These are phyloP conservation scores for Nomada flava DNA, from an alignment of 2,888 invertebrate species.

Conservation along the genomic window DNA sequence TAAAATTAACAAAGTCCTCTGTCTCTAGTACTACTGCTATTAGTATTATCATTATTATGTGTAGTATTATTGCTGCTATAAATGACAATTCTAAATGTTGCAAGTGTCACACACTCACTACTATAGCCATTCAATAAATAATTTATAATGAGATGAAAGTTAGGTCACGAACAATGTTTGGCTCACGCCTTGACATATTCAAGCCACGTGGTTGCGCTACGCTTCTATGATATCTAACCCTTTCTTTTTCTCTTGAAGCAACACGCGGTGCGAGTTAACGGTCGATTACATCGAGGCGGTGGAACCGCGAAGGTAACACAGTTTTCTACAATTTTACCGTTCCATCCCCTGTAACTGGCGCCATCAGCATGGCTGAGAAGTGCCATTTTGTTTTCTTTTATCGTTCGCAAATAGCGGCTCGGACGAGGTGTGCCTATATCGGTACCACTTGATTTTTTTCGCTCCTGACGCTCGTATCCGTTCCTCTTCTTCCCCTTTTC, in stretches of 20 bases:
- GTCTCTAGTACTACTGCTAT: too few species aligned
- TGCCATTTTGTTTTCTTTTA: conserved; percentile 7
- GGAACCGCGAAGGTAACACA: conserved; percentile 83
- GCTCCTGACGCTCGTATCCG: not conserved
- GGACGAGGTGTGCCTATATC: conserved; percentile 19
- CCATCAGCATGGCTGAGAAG: conserved; percentile 67
- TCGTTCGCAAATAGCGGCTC: conserved; percentile 4
- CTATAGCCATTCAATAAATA: too few species aligned
- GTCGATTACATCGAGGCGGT: conserved; percentile 76
- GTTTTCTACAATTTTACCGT: conserved; percentile 64
- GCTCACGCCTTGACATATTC: not conserved
- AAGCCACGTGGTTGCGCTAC: not conserved
- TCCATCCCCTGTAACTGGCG: conserved; percentile 75
- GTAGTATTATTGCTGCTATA: too few species aligned
- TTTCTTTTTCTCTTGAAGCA: conserved; percentile 78
- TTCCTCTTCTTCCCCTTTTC: not conserved
- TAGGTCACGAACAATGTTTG: too few species aligned
- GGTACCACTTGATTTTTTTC: conserved; percentile 7
- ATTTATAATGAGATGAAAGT: too few species aligned
- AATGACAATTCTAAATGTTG: too few species aligned
- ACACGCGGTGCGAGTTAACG: conserved; percentile 78
- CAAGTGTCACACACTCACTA: too few species aligned
- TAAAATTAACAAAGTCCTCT: too few species aligned
- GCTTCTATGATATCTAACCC: conserved; percentile 58
- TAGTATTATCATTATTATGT: too few species aligned